phyloP scores from a whole-genome alignment of 2,888 invertebrate genomes.

The Galerucella calmariensis region DNA sequence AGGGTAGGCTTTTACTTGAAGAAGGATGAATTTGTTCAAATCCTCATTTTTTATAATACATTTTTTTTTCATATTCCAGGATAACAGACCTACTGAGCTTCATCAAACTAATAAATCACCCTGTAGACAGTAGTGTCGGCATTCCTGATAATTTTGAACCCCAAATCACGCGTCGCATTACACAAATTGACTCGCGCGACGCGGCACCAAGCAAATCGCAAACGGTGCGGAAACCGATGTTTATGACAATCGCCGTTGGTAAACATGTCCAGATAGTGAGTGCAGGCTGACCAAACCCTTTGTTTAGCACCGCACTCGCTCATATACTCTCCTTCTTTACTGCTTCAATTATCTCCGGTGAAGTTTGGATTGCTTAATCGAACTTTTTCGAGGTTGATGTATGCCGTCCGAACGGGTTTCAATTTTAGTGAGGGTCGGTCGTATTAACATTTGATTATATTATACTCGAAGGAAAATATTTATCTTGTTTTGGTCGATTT shows the following conservation, averaged over 20 bases:
- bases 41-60: too few relatives aligned
- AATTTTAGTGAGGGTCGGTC: slow-evolving; percentile 10
- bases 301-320: slow-evolving; percentile 53
- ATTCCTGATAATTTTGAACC: slow-evolving; percentile 10
- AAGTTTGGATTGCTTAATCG: slow-evolving; percentile 43
- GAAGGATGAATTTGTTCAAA: too few relatives aligned
- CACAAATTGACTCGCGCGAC: slow-evolving; percentile 45
- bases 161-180: slow-evolving; percentile 42
- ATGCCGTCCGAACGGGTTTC: slow-evolving; percentile 8
- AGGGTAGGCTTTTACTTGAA: neutral
- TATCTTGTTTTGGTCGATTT: neutral
- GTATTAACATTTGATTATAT: neutral
- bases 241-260: slow-evolving; percentile 52
- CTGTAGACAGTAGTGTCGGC: neutral
- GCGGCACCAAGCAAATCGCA: slow-evolving; percentile 36
- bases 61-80: too few relatives aligned
- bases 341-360: slow-evolving; percentile 49
- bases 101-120: too few relatives aligned
- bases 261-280: slow-evolving; percentile 50
- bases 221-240: slow-evolving; percentile 54
- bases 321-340: slow-evolving; percentile 54
- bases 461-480: neutral
- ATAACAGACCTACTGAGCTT: too few relatives aligned
- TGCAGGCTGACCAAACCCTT: slow-evolving; percentile 55
- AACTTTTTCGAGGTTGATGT: slow-evolving; percentile 28